Conservation (phyloP, 2,113 vertebrate species). For the Glareola pratincola region DNA sequence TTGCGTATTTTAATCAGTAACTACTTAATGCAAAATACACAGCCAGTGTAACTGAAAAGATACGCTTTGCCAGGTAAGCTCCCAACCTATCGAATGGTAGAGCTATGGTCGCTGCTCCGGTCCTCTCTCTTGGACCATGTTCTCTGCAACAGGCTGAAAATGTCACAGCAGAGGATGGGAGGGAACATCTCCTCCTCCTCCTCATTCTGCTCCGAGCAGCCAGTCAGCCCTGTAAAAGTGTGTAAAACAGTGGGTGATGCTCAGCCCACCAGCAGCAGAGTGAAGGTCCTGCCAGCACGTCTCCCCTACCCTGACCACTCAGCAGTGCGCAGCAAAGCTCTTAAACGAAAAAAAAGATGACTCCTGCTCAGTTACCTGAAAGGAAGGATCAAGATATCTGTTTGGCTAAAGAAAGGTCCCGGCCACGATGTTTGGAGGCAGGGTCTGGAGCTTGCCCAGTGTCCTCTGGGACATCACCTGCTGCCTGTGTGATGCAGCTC, state of each 20-base stretch:
- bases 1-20: not conserved
- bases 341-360: not conserved
- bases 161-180: not conserved
- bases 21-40: not conserved
- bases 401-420: not conserved
- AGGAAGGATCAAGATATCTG: not conserved
- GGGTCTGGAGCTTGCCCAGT: not conserved
- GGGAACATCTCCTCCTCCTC: not conserved
- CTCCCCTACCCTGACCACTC: not conserved
- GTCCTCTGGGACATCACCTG: not conserved
- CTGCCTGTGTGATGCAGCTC: not conserved
- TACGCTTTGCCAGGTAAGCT: not conserved
- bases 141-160: not conserved
- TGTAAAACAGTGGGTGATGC: not conserved
- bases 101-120: not conserved
- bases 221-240: not conserved
- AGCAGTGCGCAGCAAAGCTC: not conserved
- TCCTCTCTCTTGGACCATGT: not conserved
- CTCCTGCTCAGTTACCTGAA: not conserved
- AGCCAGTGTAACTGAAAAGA: not conserved
- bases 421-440: accelerated
- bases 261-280: not conserved
- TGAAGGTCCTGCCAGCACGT: not conserved
- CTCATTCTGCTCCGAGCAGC: not conserved
- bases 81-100: accelerated